Percentiles rank a stretch among this genome's conserved stretches.
phyloP scores from a whole-genome alignment of 2,113 vertebrate genomes.

The Perccottus glenii region DNA sequence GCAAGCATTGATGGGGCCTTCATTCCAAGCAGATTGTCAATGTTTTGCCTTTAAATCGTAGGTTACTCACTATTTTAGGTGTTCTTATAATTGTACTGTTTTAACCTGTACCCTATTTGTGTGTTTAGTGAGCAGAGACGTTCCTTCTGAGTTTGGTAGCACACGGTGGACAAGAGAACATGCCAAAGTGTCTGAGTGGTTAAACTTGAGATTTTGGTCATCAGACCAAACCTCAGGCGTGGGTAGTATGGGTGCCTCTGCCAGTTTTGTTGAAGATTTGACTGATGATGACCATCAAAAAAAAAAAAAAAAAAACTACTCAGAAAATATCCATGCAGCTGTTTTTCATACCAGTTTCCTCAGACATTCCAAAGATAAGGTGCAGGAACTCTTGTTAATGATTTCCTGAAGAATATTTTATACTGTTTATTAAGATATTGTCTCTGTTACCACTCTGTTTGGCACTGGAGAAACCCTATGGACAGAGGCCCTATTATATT shows the following conservation, averaged over 20 bases:
- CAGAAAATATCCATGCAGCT: neutral
- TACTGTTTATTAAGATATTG: no score
- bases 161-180: neutral
- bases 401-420: neutral
- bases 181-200: constrained; percentile 20
- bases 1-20: constrained; percentile 15
- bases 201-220: neutral
- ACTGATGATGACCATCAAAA: neutral
- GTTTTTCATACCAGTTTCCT: neutral
- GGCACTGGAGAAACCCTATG: no score
- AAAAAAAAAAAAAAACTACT: neutral
- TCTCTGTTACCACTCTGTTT: no score
- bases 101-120: neutral
- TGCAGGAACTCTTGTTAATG: neutral
- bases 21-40: constrained; percentile 23
- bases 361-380: neutral
- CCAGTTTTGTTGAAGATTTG: neutral
- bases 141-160: constrained; percentile 13
- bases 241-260: neutral
- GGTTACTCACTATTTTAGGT: neutral
- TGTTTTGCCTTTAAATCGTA: neutral
- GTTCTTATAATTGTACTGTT: no score
- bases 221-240: constrained; percentile 16
- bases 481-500: no score
- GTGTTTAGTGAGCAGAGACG: constrained; percentile 23